Base-by-base conservation (phyloP, 2,797 vertebrate species). In the Pterois miles region DNA sequence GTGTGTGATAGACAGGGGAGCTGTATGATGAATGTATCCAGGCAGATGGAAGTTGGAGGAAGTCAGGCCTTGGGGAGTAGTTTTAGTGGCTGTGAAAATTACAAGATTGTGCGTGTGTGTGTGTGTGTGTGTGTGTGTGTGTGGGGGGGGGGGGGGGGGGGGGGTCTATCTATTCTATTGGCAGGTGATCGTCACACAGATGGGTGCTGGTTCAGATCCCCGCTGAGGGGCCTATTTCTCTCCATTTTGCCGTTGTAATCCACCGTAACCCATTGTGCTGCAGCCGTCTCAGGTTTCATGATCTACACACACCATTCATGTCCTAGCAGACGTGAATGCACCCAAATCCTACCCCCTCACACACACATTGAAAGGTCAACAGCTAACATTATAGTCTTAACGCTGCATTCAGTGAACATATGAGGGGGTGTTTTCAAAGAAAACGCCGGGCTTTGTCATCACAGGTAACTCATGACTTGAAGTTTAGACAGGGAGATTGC, bases 21-120 rank as follows among this genome's bases (percentile, higher is more conserved):
- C 82, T 78, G 74, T 72, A 83, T 87, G 91, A 92, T 87, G 80
- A 85, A 90, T 91, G 57, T 71, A 87, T 90, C 81, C 58, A 54
- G 74, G 85, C 86, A 90, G 89, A 91, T 91, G 86, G 88, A 91
- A 90, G 85, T 92, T 89, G 70, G 87, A 86, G 71, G 77, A 86
- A 87, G 84, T 86, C 14, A 18, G 81, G 59, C 75, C 85, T 89
- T 80, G 31, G 85, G 90, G 87, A 90, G 80, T 82, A 71, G 73
- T 90, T 91, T 84, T 84, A 77, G 80, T 76, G 74, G 80, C 82
- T 73, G 74, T 82, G 83, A 73, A 88, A 88, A 84, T 84, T 86
- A 63, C 60, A 81, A 82, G 77, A 82, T 83, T 53, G 68, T 10
- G 62, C 57, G 33, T 74, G 70, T 78, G 69, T 75, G 33, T 67